Percentiles rank a stretch among this genome's conserved stretches.
phyloP scores from a whole-genome alignment of 2,797 vertebrate genomes.

The Salarias fasciatus region DNA sequence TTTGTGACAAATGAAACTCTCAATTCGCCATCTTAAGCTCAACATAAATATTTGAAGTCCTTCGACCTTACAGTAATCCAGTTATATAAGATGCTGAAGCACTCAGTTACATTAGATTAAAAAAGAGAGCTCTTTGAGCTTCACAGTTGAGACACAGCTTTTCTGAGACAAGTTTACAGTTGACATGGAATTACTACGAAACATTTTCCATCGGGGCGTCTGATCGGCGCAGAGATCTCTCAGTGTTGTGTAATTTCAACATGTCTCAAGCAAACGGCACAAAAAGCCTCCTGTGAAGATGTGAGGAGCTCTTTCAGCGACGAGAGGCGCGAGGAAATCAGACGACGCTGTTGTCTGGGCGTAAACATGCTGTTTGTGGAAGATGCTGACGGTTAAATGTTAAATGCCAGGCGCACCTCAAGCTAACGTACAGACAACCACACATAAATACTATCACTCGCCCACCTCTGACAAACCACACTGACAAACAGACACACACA shows the following conservation, averaged over 20 bases:
- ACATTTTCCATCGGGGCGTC: conserved; percentile 49
- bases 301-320: conserved; percentile 40
- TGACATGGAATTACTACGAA: conserved; percentile 20
- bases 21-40: too few relatives aligned
- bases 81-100: neutral
- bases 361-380: conserved; percentile 47
- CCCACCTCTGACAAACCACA: conserved; percentile 13
- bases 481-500: neutral
- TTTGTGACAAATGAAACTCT: too few relatives aligned
- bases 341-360: conserved; percentile 45
- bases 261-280: conserved; percentile 23
- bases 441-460: conserved; percentile 23
- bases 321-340: conserved; percentile 50
- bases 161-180: conserved; percentile 34
- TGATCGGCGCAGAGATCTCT: conserved; percentile 54
- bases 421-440: conserved; percentile 40
- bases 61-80: too few relatives aligned
- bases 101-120: too few relatives aligned
- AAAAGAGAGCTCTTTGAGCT: conserved; percentile 1
- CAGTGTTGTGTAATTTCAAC: conserved; percentile 57
- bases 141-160: conserved; percentile 25
- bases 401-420: conserved; percentile 72
- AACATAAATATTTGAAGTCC: too few relatives aligned
- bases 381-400: conserved; percentile 65
- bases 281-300: conserved; percentile 30